Evolutionary conservation across 2,797 vertebrate species (phyloP).

Genomic region (Remorina albescens): DNA sequence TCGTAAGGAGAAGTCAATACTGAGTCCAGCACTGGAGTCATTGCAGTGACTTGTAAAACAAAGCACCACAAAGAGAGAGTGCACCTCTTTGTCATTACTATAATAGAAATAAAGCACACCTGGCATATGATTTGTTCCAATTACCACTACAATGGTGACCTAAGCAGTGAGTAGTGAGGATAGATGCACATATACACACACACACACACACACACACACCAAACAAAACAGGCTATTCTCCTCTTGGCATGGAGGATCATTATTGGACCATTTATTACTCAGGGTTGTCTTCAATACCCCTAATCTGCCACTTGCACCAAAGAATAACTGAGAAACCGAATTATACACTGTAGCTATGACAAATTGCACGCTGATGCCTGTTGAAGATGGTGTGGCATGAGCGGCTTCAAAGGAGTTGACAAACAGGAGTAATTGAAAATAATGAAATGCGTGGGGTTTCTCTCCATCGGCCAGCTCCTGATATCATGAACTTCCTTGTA

Average conservation of each 20-base stretch:
- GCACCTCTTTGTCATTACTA: constrained; percentile 10
- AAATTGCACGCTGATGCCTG: background rate
- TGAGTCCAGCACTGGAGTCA: background rate
- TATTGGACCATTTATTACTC: background rate
- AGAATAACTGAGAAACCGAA: constrained; percentile 3
- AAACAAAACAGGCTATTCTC: background rate
- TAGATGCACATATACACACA: background rate
- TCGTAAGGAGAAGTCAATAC: constrained; percentile 24
- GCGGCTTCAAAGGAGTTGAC: background rate
- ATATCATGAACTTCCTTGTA: background rate
- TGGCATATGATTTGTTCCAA: constrained; percentile 28
- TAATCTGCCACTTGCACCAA: background rate
- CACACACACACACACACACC: background rate
- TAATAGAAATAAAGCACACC: constrained; percentile 1
- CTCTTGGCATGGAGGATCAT: background rate
- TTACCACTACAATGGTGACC: constrained; percentile 12
- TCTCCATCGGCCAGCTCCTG: background rate
- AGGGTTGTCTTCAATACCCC: background rate
- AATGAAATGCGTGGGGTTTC: background rate
- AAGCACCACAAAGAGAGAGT: background rate
- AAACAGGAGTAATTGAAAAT: background rate
- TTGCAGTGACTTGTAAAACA: constrained; percentile 11
- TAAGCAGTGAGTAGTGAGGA: constrained; percentile 1
- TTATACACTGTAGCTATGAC: background rate
- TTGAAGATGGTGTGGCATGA: background rate